phyloP scores from a whole-genome alignment of 64 coral and sea anemone genomes.

The Anthopleura sola region DNA sequence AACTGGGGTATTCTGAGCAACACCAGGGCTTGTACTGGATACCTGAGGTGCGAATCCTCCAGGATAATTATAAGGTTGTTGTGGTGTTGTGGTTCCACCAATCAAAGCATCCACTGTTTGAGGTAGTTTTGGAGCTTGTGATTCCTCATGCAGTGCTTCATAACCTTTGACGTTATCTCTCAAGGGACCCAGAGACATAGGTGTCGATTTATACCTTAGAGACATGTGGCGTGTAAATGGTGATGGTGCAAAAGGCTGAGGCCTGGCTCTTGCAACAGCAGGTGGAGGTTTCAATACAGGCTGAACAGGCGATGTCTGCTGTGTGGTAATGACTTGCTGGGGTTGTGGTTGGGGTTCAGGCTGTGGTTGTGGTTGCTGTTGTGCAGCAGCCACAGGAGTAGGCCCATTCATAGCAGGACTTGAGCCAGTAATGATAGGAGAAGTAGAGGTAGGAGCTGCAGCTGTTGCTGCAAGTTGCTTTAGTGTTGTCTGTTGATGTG shows the following conservation, averaged over 20 bases:
- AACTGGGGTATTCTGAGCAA: constrained; percentile 25
- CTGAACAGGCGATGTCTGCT: constrained; percentile 24
- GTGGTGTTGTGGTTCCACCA: background rate
- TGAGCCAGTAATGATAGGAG: background rate
- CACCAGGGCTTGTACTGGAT: background rate
- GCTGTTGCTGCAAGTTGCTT: constrained; percentile 17
- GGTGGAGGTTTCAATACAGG: constrained; percentile 79
- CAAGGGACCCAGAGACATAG: constrained; percentile 77
- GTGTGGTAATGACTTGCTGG: constrained; percentile 32
- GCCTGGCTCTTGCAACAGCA: constrained; percentile 57
- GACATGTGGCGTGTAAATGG: constrained; percentile 98
- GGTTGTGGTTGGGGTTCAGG: constrained; percentile 7
- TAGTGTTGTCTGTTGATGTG: constrained; percentile 39
- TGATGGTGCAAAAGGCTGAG: constrained; percentile 81
- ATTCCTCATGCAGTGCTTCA: constrained; percentile 81
- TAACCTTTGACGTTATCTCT: constrained; percentile 65
- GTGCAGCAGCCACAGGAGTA: constrained; percentile 8
- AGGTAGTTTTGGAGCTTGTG: constrained; percentile 73
- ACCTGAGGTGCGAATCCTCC: constrained; percentile 15
- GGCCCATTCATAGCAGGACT: constrained; percentile 48
- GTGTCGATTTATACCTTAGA: constrained; percentile 88
- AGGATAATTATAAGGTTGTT: constrained; percentile 6
- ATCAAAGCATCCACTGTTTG: constrained; percentile 55
- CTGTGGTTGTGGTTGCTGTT: too few species aligned
- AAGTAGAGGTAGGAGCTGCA: background rate